Evolutionary conservation across 2,797 vertebrate species (phyloP).

Genomic region (Huso huso): DNA sequence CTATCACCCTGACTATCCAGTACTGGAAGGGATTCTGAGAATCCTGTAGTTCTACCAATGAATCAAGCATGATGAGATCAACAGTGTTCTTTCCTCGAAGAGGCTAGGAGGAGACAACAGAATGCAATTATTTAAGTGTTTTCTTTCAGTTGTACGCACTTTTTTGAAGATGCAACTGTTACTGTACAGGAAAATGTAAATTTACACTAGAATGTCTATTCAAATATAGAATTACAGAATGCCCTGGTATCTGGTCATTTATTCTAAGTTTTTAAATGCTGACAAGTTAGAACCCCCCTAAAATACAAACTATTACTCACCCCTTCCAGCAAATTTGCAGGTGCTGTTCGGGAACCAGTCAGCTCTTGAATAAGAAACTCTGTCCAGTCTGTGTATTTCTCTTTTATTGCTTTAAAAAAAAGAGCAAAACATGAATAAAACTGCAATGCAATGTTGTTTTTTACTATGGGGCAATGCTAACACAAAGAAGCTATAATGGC

Average conservation of each 20-base stretch:
- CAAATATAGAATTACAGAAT: no score
- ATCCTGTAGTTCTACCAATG: constrained; percentile 84
- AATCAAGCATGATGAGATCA: constrained; percentile 82
- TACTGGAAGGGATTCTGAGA: constrained; percentile 73
- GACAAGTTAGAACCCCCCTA: background rate
- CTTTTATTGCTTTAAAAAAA: constrained; percentile 74
- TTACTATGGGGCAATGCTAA: no score
- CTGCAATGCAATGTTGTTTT: no score
- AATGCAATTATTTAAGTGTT: constrained; percentile 22
- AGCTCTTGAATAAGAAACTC: constrained; percentile 87
- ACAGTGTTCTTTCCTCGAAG: constrained; percentile 92
- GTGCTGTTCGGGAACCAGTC: constrained; percentile 86
- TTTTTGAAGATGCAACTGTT: no score
- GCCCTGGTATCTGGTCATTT: no score
- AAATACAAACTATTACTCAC: constrained; percentile 57
- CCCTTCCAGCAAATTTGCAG: constrained; percentile 87
- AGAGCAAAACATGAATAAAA: background rate
- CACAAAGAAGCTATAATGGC: no score
- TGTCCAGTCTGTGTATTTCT: constrained; percentile 84
- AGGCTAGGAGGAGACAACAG: constrained; percentile 60
- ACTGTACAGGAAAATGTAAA: no score
- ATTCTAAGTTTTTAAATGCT: background rate
- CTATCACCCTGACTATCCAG: constrained; percentile 82
- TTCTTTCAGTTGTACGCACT: no score
- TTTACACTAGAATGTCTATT: no score